These are phyloP conservation scores for Aporophyla lueneburgensis DNA, from an alignment of 2,888 invertebrate species.

Conservation along the genomic window DNA sequence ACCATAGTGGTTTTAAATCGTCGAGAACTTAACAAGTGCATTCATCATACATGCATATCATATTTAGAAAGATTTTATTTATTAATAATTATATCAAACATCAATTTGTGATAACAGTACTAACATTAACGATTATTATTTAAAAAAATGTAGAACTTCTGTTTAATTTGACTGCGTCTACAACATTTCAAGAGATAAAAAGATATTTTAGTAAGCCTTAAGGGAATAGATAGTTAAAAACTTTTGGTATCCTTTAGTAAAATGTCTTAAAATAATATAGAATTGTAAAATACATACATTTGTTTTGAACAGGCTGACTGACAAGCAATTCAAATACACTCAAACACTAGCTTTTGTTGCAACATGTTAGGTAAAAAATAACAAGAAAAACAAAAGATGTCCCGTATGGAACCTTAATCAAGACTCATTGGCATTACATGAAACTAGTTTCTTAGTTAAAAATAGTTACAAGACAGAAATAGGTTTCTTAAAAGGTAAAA, in stretches of 20 bases:
- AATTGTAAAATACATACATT: neutral
- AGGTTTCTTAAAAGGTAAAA: neutral
- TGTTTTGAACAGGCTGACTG: neutral
- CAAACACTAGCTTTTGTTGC: neutral
- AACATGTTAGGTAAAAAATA: neutral
- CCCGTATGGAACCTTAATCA: too few relatives aligned
- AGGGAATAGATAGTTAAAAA: conserved; percentile 4
- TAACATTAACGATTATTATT: conserved; percentile 16
- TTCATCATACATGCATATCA: neutral
- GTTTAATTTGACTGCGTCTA: neutral
- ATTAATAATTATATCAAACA: neutral
- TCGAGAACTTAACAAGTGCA: conserved; percentile 10
- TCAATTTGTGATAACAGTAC: neutral
- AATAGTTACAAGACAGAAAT: neutral
- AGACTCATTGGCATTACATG: too few relatives aligned
- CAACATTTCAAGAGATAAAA: neutral
- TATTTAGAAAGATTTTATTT: neutral
- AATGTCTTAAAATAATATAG: neutral
- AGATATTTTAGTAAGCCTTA: neutral
- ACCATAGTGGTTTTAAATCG: conserved; percentile 4
- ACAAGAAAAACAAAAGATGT: neutral
- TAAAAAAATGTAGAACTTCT: conserved; percentile 1
- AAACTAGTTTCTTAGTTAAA: too few relatives aligned
- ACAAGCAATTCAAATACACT: neutral
- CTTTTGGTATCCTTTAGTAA: neutral